Evolutionary conservation across 2,797 vertebrate genomes (phyloP).

Genomic region (Anolis apletophallus): DNA sequence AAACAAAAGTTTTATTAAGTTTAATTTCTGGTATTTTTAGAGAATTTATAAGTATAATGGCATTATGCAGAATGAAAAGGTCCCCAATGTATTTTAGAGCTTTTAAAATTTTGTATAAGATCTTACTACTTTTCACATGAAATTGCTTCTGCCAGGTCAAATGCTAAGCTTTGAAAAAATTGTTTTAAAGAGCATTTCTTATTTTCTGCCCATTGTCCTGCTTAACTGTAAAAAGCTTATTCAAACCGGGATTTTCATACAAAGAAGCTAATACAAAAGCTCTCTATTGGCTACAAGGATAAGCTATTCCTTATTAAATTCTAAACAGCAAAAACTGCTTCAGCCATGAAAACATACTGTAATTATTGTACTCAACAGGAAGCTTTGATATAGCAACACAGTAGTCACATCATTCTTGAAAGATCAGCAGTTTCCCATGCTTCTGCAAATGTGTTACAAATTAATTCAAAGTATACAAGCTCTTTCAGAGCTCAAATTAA

Average conservation of each 20-base stretch:
- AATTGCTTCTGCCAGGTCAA: slow-evolving; percentile 40
- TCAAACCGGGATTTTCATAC: slow-evolving; percentile 67
- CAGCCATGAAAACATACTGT: slow-evolving; percentile 70
- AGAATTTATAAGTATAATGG: slow-evolving; percentile 12
- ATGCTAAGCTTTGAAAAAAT: slow-evolving; percentile 56
- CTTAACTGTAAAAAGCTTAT: slow-evolving; percentile 66
- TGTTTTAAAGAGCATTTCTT: slow-evolving; percentile 22
- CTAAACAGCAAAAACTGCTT: slow-evolving; percentile 74
- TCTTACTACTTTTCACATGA: slow-evolving; percentile 49
- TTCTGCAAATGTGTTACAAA: slow-evolving; percentile 74
- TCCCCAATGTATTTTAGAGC: slow-evolving; percentile 11
- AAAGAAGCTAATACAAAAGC: slow-evolving; percentile 68
- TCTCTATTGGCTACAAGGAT: slow-evolving; percentile 68
- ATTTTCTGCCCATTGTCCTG: slow-evolving; percentile 66
- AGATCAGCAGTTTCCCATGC: slow-evolving; percentile 77
- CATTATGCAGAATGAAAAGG: not conserved
- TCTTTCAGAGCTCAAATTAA: slow-evolving; percentile 75
- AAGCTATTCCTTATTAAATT: slow-evolving; percentile 71
- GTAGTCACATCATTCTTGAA: slow-evolving; percentile 70
- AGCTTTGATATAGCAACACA: slow-evolving; percentile 75
- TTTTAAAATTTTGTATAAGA: slow-evolving; percentile 39
- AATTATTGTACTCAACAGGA: slow-evolving; percentile 76
- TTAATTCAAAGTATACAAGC: slow-evolving; percentile 72
- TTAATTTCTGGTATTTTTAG: slow-evolving; percentile 1
- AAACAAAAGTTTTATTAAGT: not conserved